These are phyloP conservation scores for Hirtodrosophila alboralis DNA, from an alignment of 2,888 invertebrate species.

Conservation along the genomic window DNA sequence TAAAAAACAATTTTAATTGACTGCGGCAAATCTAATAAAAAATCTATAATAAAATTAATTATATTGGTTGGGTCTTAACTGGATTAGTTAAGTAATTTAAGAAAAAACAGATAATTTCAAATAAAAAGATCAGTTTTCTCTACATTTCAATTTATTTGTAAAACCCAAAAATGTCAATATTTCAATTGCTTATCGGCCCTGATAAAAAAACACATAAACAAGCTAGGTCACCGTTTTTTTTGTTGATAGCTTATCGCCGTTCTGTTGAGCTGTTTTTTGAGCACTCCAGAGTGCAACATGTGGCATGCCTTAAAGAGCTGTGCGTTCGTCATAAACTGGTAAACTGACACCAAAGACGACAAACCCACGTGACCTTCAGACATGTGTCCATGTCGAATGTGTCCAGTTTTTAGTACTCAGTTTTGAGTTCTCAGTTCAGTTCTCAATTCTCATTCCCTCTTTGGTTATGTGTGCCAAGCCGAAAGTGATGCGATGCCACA, in stretches of 20 bases:
- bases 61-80: neutral
- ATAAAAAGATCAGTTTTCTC: neutral
- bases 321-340: conserved; percentile 10
- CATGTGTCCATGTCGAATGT: conserved; percentile 30
- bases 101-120: neutral
- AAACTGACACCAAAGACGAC: conserved; percentile 40
- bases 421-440: conserved; percentile 14
- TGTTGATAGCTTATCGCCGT: conserved; percentile 36
- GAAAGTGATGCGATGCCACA: conserved; percentile 65
- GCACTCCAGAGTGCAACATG: conserved; percentile 34
- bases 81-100: conserved; percentile 3
- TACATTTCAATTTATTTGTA: conserved; percentile 1
- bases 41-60: conserved; percentile 17
- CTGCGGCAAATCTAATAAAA: conserved; percentile 3
- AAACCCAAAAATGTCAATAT: conserved; percentile 6
- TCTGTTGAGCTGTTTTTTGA: neutral
- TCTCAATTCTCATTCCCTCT: conserved; percentile 22
- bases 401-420: conserved; percentile 7
- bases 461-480: conserved; percentile 59
- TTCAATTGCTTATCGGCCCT: conserved; percentile 31
- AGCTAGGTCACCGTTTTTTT: conserved; percentile 2
- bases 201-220: conserved; percentile 35
- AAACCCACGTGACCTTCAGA: conserved; percentile 58
- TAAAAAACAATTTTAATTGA: conserved; percentile 32
- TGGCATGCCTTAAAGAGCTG: conserved; percentile 33